Conservation (phyloP, 2,888 invertebrate species). For the Erynnis tages region DNA sequence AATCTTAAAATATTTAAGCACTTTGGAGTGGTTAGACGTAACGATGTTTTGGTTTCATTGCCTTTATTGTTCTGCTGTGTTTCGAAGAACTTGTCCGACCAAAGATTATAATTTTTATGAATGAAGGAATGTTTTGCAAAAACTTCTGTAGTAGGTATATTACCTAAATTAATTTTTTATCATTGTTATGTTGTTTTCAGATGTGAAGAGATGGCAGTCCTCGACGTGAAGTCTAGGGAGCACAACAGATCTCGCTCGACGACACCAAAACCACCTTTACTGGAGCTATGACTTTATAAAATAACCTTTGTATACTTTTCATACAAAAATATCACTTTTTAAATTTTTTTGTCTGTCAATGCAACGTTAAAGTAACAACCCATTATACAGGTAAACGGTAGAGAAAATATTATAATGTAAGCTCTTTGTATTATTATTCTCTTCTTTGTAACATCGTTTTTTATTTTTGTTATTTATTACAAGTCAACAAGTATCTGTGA, state of each 20-base stretch:
- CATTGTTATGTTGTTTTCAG: slow-evolving; percentile 53
- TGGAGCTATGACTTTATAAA: slow-evolving; percentile 56
- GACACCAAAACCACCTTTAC: slow-evolving; percentile 64
- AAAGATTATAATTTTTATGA: neutral
- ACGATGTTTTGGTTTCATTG: too few species aligned
- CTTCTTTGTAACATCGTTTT: slow-evolving; percentile 7
- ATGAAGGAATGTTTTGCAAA: neutral
- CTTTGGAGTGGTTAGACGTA: too few species aligned
- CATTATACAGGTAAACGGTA: slow-evolving; percentile 15
- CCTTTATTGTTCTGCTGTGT: too few species aligned
- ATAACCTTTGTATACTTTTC: slow-evolving; percentile 19
- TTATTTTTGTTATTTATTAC: slow-evolving; percentile 36
- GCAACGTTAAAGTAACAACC: slow-evolving; percentile 15
- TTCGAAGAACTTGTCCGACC: too few species aligned
- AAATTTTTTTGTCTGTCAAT: slow-evolving; percentile 18
- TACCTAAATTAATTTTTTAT: slow-evolving; percentile 16
- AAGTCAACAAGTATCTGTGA: slow-evolving; percentile 69
- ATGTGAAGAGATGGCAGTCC: slow-evolving; percentile 73
- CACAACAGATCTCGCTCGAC: slow-evolving; percentile 52
- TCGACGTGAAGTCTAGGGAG: slow-evolving; percentile 58
- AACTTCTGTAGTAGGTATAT: neutral
- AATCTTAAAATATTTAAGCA: too few species aligned
- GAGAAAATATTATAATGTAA: slow-evolving; percentile 1
- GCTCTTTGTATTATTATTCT: slow-evolving; percentile 7
- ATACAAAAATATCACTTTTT: slow-evolving; percentile 17